phyloP scores from a whole-genome alignment of 1,140 invertebrate genomes.

The Drosophila miranda region DNA sequence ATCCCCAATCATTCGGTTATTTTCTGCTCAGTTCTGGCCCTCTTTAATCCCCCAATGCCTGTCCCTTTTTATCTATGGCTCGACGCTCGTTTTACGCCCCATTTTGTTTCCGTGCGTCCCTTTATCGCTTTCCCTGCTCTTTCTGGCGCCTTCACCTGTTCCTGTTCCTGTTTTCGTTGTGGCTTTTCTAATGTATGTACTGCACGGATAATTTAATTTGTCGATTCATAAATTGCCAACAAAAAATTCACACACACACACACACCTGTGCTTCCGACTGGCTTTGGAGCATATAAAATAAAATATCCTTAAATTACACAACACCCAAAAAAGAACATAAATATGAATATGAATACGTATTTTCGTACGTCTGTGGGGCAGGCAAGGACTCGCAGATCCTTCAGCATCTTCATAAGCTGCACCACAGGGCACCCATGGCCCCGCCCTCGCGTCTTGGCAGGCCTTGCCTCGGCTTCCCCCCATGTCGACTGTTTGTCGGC shows the following conservation, averaged over 20 bases:
- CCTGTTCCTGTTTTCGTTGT: conserved; percentile 11
- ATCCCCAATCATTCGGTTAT: too few species aligned
- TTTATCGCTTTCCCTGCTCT: not conserved
- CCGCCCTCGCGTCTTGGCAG: too few species aligned
- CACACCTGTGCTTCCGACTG: conserved; percentile 20
- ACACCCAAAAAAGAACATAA: conserved; percentile 20
- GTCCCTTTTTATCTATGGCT: conserved; percentile 59
- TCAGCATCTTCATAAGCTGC: conserved; percentile 28
- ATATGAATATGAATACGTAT: conserved; percentile 1
- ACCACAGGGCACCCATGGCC: conserved; percentile 36
- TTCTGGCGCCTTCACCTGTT: not conserved
- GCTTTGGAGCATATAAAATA: conserved; percentile 45
- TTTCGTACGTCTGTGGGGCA: conserved; percentile 1
- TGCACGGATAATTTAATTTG: conserved; percentile 77
- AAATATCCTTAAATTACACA: conserved; percentile 28
- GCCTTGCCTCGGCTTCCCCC: not conserved
- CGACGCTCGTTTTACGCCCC: conserved; percentile 61
- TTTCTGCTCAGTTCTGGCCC: not conserved
- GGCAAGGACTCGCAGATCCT: conserved; percentile 29
- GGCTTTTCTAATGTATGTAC: conserved; percentile 60
- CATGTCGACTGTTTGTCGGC: not conserved
- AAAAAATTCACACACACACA: conserved; percentile 38
- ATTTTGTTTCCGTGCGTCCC: conserved; percentile 26
- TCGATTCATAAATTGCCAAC: conserved; percentile 69
- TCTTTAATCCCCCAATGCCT: not conserved